Percentiles rank a stretch among this genome's conserved stretches.
Conservation (phyloP, 2,888 invertebrate genomes). For the Allygus modestus region DNA sequence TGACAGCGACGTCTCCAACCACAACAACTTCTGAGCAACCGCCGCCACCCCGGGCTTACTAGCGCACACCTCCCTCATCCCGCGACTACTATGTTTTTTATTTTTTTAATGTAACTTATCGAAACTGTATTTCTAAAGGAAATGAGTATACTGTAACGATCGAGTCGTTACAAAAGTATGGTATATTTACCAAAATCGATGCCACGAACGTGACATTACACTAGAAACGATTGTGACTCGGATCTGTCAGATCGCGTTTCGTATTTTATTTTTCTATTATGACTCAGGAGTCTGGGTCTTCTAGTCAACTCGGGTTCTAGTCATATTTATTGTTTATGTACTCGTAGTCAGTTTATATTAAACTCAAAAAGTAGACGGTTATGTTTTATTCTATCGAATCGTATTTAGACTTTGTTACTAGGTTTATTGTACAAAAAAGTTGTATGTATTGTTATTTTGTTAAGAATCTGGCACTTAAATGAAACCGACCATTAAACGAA, state of each 20-base stretch:
- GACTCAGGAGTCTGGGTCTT: constrained; percentile 34
- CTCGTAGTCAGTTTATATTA: constrained; percentile 47
- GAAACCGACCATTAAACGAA: constrained; percentile 23
- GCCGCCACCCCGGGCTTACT: constrained; percentile 48
- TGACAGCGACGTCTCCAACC: constrained; percentile 65
- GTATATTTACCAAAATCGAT: constrained; percentile 69
- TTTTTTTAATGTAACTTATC: constrained; percentile 59
- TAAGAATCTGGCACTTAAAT: constrained; percentile 21
- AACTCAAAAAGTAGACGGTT: constrained; percentile 26
- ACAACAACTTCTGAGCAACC: constrained; percentile 68
- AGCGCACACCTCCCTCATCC: constrained; percentile 32
- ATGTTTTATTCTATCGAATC: constrained; percentile 14
- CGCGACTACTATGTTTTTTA: constrained; percentile 40
- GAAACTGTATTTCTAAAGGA: constrained; percentile 62
- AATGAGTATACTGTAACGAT: constrained; percentile 68
- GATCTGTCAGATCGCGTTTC: constrained; percentile 58
- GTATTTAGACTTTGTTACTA: constrained; percentile 29
- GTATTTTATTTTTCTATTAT: constrained; percentile 53
- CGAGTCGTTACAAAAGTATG: constrained; percentile 69
- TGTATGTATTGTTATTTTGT: constrained; percentile 34
- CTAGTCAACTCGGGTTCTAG: constrained; percentile 60
- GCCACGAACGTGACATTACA: constrained; percentile 39
- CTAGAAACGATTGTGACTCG: constrained; percentile 43
- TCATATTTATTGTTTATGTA: constrained; percentile 59
- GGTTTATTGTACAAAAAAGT: constrained; percentile 38